Evolutionary conservation across 2,113 vertebrate genomes (phyloP).

Genomic region (Fukomys damarensis): DNA sequence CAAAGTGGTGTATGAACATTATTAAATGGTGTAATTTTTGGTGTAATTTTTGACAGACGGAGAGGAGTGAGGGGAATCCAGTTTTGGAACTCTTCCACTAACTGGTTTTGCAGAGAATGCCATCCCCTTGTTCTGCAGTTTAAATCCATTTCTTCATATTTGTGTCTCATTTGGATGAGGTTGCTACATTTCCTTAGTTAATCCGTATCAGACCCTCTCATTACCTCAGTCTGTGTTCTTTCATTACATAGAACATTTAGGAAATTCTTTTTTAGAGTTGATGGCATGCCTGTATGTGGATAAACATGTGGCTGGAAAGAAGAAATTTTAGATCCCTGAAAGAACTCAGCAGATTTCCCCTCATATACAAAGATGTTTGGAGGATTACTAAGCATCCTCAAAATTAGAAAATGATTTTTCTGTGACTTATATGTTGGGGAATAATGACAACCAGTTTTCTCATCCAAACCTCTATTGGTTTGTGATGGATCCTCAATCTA

Average conservation of each 20-base stretch:
- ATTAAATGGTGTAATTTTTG: slow-evolving; percentile 54
- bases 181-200: not conserved
- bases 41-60: slow-evolving; percentile 69
- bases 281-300: not conserved
- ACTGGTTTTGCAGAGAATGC: slow-evolving; percentile 48
- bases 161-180: not conserved
- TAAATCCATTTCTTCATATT: slow-evolving; percentile 30
- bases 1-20: slow-evolving; percentile 51
- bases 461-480: not conserved
- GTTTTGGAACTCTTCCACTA: slow-evolving; percentile 54
- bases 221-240: not conserved
- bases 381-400: slow-evolving; percentile 10
- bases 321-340: slow-evolving; percentile 37
- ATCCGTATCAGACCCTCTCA: not conserved
- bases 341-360: not conserved
- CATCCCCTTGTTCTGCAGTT: not conserved
- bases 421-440: not conserved
- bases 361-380: not conserved
- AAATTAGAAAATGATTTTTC: slow-evolving; percentile 39
- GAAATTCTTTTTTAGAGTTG: not conserved
- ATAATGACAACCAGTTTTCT: not conserved
- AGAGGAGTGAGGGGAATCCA: slow-evolving; percentile 39
- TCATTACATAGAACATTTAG: not conserved
- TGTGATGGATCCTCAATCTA: not conserved
- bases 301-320: not conserved